phyloP scores from a whole-genome alignment of 2,888 invertebrate genomes.

The Acrobasis repandana region DNA sequence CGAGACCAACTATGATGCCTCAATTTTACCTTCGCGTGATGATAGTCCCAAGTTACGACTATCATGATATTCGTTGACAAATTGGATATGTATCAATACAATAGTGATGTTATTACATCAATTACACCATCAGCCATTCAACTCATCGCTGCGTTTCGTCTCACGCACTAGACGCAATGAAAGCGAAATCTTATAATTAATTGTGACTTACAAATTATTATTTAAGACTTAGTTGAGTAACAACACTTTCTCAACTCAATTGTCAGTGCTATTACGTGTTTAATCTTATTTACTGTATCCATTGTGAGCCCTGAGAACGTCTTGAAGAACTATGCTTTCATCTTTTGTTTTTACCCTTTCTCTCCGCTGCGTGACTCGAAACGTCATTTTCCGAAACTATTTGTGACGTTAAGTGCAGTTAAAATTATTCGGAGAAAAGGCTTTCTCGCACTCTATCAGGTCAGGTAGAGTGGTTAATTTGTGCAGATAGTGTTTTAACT shows the following conservation, averaged over 20 bases:
- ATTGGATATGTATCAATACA: conserved; percentile 17
- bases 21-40: no score
- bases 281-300: conserved; percentile 34
- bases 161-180: conserved; percentile 29
- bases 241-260: conserved; percentile 40
- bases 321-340: conserved; percentile 32
- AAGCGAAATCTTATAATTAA: conserved; percentile 38
- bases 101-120: conserved; percentile 7
- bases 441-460: conserved; percentile 13
- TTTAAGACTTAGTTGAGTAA: conserved; percentile 35
- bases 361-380: conserved; percentile 30
- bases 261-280: conserved; percentile 33
- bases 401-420: conserved; percentile 20
- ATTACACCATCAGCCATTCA: conserved; percentile 15
- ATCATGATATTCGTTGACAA: conserved; percentile 13
- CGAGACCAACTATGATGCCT: no score
- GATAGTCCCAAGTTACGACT: neutral
- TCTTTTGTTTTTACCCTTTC: conserved; percentile 38
- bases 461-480: neutral
- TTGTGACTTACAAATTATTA: conserved; percentile 41
- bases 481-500: neutral
- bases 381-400: conserved; percentile 23
- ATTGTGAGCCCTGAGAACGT: conserved; percentile 38
- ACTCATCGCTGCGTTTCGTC: conserved; percentile 22
- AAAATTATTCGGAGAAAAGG: conserved; percentile 14